Evolutionary conservation across 2,113 vertebrate species (phyloP), one percentile per base, ranked within the genome.

Genomic region (Gadus chalcogrammus): DNA sequence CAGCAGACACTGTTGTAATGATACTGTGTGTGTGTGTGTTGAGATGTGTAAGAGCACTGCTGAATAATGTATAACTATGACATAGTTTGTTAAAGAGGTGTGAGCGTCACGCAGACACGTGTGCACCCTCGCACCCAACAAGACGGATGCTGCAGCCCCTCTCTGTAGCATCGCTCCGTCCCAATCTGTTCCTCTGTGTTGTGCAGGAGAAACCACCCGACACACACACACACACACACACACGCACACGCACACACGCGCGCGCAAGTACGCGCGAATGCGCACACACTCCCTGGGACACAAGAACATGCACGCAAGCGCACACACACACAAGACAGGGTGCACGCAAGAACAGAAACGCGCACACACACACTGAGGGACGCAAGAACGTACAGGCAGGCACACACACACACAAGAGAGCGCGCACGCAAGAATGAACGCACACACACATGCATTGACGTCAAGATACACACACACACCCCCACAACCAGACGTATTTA

Each of bases 41-140:
- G 15, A 31, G 28, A 20, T 76, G 71, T 77, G 80, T 74, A 79
- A 85, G 80, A 79, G 68, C 58, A 64, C 20, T 1, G 15, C 72
- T 80, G 80, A 87, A 88, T 82, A 77, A 83, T 79, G 74, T 77
- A 82, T 79, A 68, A 55, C 68, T 61, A 22, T 82, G 83, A 86
- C 56, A 71, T 82, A 70, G 67, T 75, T 70, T 70, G 80, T 69
- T 73, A 76, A 81, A 81, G 71, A 76, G 79, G 64, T 78, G 67
- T 60, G 38, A 59, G 75, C 42, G 65, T 68, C 63, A 63, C 35
- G 58, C 22, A 53, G 28, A 55, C 22, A 20, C 22, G 3, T 28
- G 59, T 22, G 27, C 20, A 9, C 42, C 17, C 56, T 18, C 73
- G 65, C 38, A 62, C 52, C 27, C 55, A 72, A 75, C 42, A 48